Percentiles rank a stretch among this genome's conserved stretches.
Evolutionary conservation across 2,113 vertebrate species (phyloP).

Genomic region (Fulmarus glacialis): DNA sequence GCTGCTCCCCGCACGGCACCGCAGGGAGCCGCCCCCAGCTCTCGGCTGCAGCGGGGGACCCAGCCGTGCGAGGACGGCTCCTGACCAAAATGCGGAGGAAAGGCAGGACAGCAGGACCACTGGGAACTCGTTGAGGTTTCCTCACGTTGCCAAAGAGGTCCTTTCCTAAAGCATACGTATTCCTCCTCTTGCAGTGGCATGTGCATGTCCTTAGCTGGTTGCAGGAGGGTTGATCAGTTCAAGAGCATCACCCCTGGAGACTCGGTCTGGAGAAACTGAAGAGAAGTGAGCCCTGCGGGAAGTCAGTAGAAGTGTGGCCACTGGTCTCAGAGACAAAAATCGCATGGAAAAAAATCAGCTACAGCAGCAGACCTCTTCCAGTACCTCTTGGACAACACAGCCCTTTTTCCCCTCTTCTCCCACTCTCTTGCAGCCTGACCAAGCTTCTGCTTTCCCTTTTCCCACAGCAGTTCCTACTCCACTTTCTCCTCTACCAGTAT

Average conservation of each 20-base stretch:
- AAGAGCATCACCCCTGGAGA: neutral
- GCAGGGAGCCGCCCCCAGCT: neutral
- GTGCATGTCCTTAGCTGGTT: fast-evolving
- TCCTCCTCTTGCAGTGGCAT: neutral
- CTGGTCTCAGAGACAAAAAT: neutral
- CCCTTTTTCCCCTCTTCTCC: neutral
- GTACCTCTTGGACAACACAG: neutral
- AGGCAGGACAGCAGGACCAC: neutral
- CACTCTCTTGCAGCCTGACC: neutral
- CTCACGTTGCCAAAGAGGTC: neutral
- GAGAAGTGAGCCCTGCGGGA: neutral
- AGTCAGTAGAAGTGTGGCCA: neutral
- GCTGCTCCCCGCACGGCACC: neutral
- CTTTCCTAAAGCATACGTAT: neutral
- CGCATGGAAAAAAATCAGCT: neutral
- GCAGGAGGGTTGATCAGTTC: neutral
- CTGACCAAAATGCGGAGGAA: fast-evolving
- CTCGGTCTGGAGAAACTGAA: neutral
- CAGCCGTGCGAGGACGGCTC: fast-evolving
- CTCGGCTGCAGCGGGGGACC: fast-evolving
- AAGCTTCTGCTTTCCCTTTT: neutral
- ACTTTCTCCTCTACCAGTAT: neutral
- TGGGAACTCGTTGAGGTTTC: neutral
- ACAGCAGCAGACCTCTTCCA: neutral
- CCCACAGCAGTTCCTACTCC: fast-evolving